phyloP scores from a whole-genome alignment of 2,888 invertebrate species.

The Nebria salina region DNA sequence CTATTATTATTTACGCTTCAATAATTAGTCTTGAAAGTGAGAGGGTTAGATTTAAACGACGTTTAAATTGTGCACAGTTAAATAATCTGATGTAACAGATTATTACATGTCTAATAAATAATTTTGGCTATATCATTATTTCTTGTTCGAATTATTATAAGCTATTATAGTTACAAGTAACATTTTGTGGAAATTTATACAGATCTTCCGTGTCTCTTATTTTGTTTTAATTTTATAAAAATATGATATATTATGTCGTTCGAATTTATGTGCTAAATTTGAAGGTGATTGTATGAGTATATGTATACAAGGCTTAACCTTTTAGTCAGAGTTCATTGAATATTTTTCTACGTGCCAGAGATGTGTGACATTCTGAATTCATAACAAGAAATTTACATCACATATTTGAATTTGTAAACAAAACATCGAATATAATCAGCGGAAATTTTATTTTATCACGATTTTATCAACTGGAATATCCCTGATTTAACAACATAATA shows the following conservation, averaged over 20 bases:
- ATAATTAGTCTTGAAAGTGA: neutral
- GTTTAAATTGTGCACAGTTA: neutral
- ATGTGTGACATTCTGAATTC: neutral
- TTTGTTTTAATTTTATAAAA: no score
- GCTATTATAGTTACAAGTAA: neutral
- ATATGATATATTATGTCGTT: neutral
- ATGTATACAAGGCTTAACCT: neutral
- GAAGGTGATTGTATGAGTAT: neutral
- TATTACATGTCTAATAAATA: neutral
- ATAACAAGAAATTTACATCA: constrained; percentile 10
- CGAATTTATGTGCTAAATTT: neutral
- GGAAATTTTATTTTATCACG: neutral
- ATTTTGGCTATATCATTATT: neutral
- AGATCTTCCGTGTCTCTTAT: no score
- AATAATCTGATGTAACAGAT: neutral
- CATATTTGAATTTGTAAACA: neutral
- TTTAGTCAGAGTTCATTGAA: neutral
- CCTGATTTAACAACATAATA: neutral
- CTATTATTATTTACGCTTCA: constrained; percentile 29
- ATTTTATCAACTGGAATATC: neutral
- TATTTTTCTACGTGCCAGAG: neutral
- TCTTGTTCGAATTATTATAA: neutral
- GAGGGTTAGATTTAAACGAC: constrained; percentile 3
- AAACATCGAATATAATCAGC: neutral
- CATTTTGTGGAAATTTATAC: neutral